A percentile compares a stretch with the other conserved stretches of the same genome.
These are phyloP conservation scores for Limnephilus marmoratus DNA, from an alignment of 2,888 invertebrate genomes.

Conservation along the genomic window DNA sequence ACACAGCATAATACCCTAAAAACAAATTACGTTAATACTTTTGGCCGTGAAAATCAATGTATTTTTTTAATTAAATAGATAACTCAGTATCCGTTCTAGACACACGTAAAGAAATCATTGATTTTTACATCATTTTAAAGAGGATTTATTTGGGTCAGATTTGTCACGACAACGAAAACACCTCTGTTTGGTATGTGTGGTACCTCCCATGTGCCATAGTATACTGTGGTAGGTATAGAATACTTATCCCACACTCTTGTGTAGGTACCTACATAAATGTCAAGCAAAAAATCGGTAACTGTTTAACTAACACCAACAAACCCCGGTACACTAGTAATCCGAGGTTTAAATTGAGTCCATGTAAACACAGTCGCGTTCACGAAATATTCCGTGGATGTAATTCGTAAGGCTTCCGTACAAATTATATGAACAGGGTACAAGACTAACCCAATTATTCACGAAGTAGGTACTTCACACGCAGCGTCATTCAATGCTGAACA, in stretches of 20 bases:
- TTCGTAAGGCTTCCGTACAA: neutral
- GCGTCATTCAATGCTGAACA: neutral
- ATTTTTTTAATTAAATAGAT: too few species aligned
- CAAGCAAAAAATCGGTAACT: neutral
- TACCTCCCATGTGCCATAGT: neutral
- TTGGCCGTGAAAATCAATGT: too few species aligned
- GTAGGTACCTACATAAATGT: neutral
- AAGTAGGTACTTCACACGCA: neutral
- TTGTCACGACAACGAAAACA: neutral
- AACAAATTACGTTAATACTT: too few species aligned
- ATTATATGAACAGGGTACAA: neutral
- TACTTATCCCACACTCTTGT: neutral
- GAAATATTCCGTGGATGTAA: constrained; percentile 7
- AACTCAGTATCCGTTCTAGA: neutral
- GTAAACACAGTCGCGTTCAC: neutral
- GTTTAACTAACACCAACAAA: neutral
- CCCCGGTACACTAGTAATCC: neutral
- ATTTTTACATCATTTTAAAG: neutral
- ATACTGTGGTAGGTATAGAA: neutral
- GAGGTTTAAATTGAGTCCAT: neutral
- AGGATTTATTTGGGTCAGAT: neutral
- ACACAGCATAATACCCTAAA: too few species aligned
- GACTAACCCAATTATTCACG: constrained; percentile 27
- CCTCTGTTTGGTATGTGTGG: neutral
- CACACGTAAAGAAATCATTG: neutral